Conservation (phyloP, 2,113 vertebrate genomes). For the Pyrgilauda ruficollis region DNA sequence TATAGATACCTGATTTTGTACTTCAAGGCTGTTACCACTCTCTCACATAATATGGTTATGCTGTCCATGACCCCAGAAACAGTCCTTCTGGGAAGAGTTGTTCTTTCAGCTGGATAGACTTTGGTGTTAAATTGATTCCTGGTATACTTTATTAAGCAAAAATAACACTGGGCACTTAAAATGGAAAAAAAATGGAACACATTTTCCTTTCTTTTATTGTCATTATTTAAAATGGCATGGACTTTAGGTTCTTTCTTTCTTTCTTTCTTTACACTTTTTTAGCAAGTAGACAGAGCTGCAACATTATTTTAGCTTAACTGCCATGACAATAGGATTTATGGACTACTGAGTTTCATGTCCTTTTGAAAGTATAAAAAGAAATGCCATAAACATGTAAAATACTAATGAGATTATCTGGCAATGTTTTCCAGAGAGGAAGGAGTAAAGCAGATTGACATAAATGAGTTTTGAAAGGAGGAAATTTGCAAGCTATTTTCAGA, state of each 20-base stretch:
- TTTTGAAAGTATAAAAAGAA: slow-evolving; percentile 5
- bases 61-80: background rate
- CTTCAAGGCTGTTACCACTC: background rate
- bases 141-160: background rate
- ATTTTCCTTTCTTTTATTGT: background rate
- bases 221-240: background rate
- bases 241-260: background rate
- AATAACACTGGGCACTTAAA: background rate
- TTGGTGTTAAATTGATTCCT: background rate
- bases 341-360: background rate
- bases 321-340: slow-evolving; percentile 2
- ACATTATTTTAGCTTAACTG: background rate
- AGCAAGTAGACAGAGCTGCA: background rate
- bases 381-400: slow-evolving; percentile 32
- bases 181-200: background rate
- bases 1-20: background rate
- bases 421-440: slow-evolving; percentile 19
- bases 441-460: slow-evolving; percentile 48
- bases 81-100: background rate
- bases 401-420: slow-evolving; percentile 40
- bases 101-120: background rate
- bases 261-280: background rate
- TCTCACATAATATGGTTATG: background rate
- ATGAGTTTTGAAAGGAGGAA: slow-evolving; percentile 40
- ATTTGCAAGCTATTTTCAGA: slow-evolving; percentile 57